Conservation (phyloP, 2,888 invertebrate genomes). For the Balanococcus diminutus region DNA sequence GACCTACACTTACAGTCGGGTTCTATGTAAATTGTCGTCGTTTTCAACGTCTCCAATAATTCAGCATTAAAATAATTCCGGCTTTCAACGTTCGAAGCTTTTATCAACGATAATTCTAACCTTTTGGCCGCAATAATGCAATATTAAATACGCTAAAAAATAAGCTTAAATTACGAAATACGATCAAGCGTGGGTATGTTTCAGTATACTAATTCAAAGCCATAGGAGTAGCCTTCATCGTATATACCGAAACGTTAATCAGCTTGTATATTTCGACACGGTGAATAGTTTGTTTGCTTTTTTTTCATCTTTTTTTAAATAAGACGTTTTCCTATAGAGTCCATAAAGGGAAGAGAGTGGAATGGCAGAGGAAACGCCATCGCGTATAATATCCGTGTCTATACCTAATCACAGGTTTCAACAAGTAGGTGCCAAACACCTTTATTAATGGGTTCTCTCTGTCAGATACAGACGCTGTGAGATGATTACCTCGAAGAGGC, state of each 20-base stretch:
- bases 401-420: constrained; percentile 50
- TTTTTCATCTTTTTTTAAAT: not conserved
- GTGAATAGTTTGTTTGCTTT: constrained; percentile 23
- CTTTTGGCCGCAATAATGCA: not conserved
- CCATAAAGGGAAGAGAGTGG: not conserved
- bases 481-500: constrained; percentile 42
- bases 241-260: constrained; percentile 3
- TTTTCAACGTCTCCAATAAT: not conserved
- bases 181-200: constrained; percentile 9
- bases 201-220: not conserved
- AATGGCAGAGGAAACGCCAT: not conserved
- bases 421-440: constrained; percentile 54
- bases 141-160: constrained; percentile 7
- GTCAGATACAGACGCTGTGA: constrained; percentile 35
- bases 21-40: not conserved
- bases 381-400: constrained; percentile 48
- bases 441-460: constrained; percentile 50
- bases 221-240: not conserved
- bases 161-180: not conserved
- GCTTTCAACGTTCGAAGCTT: not conserved
- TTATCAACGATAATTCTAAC: not conserved
- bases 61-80: constrained; percentile 15
- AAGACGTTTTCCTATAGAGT: not conserved
- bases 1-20: not conserved
- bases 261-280: constrained; percentile 24